These are phyloP conservation scores for Pelobates cultripes DNA, from an alignment of 2,797 vertebrate genomes.

Conservation along the genomic window DNA sequence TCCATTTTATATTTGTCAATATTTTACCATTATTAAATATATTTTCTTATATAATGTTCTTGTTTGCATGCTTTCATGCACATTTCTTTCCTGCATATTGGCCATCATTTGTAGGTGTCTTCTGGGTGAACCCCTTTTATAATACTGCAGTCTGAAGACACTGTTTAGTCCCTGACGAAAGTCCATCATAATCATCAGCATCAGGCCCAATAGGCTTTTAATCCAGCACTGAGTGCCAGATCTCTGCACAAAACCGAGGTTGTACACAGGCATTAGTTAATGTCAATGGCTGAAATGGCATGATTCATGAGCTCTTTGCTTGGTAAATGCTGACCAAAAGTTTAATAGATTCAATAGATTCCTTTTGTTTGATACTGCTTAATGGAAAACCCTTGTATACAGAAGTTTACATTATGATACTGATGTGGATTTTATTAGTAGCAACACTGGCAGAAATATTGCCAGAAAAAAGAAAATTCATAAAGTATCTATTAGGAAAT, in stretches of 20 bases:
- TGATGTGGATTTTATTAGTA: background rate
- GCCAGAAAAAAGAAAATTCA: background rate
- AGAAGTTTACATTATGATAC: background rate
- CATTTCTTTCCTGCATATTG: too few relatives aligned
- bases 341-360: background rate
- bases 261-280: background rate
- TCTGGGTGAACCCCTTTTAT: too few relatives aligned
- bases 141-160: too few relatives aligned
- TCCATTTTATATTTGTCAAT: too few relatives aligned
- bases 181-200: too few relatives aligned
- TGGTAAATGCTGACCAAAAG: background rate
- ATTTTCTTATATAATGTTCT: too few relatives aligned
- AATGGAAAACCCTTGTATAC: background rate
- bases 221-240: too few relatives aligned
- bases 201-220: too few relatives aligned
- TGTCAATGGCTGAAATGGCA: conserved; percentile 1
- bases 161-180: too few relatives aligned
- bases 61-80: too few relatives aligned
- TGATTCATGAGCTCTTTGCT: conserved; percentile 1
- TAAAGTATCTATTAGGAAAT: background rate
- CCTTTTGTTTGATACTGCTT: background rate
- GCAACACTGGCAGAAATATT: background rate
- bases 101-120: too few relatives aligned
- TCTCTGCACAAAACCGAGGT: background rate
- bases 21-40: too few relatives aligned